phyloP scores from a whole-genome alignment of 2,888 invertebrate genomes.

The Bembecia ichneumoniformis region DNA sequence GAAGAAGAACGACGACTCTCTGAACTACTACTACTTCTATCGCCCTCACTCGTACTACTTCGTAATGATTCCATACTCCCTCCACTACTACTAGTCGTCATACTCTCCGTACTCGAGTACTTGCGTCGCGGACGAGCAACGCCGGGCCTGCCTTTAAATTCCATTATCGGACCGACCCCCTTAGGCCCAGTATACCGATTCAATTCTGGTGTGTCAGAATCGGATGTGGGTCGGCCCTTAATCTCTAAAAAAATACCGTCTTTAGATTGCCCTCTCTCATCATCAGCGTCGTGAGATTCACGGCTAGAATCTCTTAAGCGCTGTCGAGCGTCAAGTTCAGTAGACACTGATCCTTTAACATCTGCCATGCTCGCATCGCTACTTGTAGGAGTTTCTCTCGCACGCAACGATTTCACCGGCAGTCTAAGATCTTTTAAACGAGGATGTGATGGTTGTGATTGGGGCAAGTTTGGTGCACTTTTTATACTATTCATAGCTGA shows the following conservation, averaged over 20 bases:
- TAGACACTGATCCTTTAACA: conserved; percentile 64
- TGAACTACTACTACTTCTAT: conserved; percentile 87
- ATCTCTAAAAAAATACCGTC: conserved; percentile 81
- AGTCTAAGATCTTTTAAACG: conserved; percentile 81
- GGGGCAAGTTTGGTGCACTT: conserved; percentile 84
- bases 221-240: conserved; percentile 78
- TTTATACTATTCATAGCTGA: conserved; percentile 83
- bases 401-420: conserved; percentile 78
- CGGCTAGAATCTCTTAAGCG: conserved; percentile 64
- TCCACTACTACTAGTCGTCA: conserved; percentile 89
- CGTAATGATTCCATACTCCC: conserved; percentile 90
- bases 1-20: conserved; percentile 88
- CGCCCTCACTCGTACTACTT: conserved; percentile 90
- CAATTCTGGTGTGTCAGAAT: conserved; percentile 69
- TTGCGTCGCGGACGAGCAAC: conserved; percentile 68
- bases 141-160: conserved; percentile 75
- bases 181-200: conserved; percentile 70
- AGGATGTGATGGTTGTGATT: conserved; percentile 76
- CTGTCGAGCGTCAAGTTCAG: conserved; percentile 65
- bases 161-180: conserved; percentile 73
- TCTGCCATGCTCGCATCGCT: conserved; percentile 77
- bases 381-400: conserved; percentile 73
- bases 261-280: conserved; percentile 79
- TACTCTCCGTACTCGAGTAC: conserved; percentile 88
- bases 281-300: conserved; percentile 76